Percentiles rank a stretch among this genome's conserved stretches.
Conservation (phyloP, 1,140 invertebrate genomes). For the Sarcophaga bullata region DNA sequence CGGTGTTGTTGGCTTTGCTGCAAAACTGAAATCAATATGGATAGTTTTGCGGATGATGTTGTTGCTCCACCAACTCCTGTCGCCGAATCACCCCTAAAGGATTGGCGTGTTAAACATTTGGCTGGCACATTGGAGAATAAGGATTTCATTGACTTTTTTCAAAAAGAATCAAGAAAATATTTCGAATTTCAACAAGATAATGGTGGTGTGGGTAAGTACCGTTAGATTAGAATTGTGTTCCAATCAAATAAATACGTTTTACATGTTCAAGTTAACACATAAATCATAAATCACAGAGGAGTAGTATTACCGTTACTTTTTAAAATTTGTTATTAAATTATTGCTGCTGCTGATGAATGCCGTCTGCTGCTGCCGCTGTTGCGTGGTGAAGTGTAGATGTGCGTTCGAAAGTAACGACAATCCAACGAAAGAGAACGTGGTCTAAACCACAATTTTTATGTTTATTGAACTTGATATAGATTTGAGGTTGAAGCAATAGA, state of each 20-base stretch:
- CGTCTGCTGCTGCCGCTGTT: neutral
- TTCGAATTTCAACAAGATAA: conserved; percentile 55
- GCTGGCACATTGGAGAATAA: conserved; percentile 53
- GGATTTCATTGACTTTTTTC: conserved; percentile 60
- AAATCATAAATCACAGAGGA: too few relatives aligned
- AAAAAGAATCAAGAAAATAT: conserved; percentile 57
- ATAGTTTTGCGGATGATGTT: conserved; percentile 63
- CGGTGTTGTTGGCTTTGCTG: neutral
- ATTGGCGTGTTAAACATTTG: conserved; percentile 60
- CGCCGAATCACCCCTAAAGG: conserved; percentile 58
- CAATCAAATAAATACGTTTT: too few relatives aligned
- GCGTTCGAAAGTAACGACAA: too few relatives aligned
- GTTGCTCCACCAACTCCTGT: conserved; percentile 51
- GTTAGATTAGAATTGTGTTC: neutral
- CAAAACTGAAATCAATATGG: conserved; percentile 49
- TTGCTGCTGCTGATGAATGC: neutral
- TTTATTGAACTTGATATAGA: conserved; percentile 11
- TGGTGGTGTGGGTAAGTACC: conserved; percentile 57
- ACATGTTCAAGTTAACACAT: too few relatives aligned
- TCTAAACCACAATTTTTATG: conserved; percentile 16
- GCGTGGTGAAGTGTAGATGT: neutral
- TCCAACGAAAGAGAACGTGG: neutral
- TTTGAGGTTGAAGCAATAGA: neutral
- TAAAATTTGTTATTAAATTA: neutral
- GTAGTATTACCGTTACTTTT: neutral